A percentile compares a stretch with the other conserved stretches of the same genome.
phyloP scores from a whole-genome alignment of 1,140 invertebrate species.

The Penaeus chinensis region DNA sequence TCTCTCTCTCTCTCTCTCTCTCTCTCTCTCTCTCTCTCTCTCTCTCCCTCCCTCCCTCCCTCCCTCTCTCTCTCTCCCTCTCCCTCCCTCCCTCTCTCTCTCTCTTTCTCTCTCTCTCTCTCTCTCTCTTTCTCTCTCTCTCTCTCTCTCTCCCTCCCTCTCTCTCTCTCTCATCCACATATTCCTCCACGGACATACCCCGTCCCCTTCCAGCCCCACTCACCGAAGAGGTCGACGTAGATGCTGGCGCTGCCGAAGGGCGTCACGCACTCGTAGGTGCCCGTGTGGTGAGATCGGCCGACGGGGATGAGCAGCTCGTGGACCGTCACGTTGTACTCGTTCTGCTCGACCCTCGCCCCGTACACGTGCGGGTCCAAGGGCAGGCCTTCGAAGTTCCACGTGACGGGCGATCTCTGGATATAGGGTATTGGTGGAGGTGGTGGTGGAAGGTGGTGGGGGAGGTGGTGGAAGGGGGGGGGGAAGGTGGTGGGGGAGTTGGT shows the following conservation, averaged over 20 bases:
- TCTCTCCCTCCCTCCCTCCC: too few relatives aligned
- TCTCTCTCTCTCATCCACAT: neutral
- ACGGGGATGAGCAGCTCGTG: constrained; percentile 32
- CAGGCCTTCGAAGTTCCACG: constrained; percentile 31
- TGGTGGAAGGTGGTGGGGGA: too few relatives aligned
- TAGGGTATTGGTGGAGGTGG: too few relatives aligned
- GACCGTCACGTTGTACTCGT: constrained; percentile 37
- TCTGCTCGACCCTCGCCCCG: neutral
- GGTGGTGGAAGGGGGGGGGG: too few relatives aligned
- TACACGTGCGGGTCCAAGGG: constrained; percentile 7
- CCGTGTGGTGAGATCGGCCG: neutral
- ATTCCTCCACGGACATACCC: neutral
- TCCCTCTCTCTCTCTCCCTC: too few relatives aligned
- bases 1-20: too few relatives aligned
- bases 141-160: too few relatives aligned
- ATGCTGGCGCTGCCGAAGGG: constrained; percentile 27
- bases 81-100: too few relatives aligned
- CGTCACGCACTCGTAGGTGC: constrained; percentile 44
- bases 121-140: too few relatives aligned
- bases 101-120: too few relatives aligned
- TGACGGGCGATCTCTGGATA: neutral
- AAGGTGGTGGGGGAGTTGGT: too few relatives aligned
- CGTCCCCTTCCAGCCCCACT: neutral
- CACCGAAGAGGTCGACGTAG: constrained; percentile 39
- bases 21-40: too few relatives aligned